Percentiles rank a stretch among this genome's conserved stretches.
These are phyloP conservation scores for Empis stercorea DNA, from an alignment of 2,888 invertebrate species.

Conservation along the genomic window DNA sequence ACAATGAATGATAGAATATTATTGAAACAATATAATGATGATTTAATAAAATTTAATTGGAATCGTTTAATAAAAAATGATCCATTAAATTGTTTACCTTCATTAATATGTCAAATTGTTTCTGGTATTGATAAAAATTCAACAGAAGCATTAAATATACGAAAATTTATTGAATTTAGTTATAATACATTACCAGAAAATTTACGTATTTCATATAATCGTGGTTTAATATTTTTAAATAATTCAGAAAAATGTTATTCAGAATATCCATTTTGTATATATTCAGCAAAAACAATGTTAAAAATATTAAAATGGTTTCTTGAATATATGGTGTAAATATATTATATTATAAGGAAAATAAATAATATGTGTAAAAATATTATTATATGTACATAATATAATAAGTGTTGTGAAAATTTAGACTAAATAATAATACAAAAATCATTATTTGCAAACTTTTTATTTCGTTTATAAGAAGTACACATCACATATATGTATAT, in stretches of 20 bases:
- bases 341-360: too few relatives aligned
- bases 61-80: slow-evolving; percentile 28
- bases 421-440: too few relatives aligned
- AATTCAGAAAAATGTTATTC: slow-evolving; percentile 24
- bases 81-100: slow-evolving; percentile 32
- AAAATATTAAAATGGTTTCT: slow-evolving; percentile 30
- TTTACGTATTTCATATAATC: slow-evolving; percentile 29
- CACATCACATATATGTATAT: too few relatives aligned
- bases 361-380: neutral
- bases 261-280: slow-evolving; percentile 33
- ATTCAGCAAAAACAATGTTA: slow-evolving; percentile 33
- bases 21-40: neutral
- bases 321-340: neutral
- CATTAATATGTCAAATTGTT: slow-evolving; percentile 31
- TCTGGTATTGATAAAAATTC: slow-evolving; percentile 27
- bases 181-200: slow-evolving; percentile 24
- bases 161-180: slow-evolving; percentile 26
- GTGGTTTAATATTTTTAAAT: slow-evolving; percentile 24
- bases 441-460: too few relatives aligned
- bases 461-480: too few relatives aligned
- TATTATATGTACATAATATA: too few relatives aligned
- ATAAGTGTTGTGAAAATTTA: too few relatives aligned
- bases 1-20: slow-evolving; percentile 5
- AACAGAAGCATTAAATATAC: slow-evolving; percentile 25
- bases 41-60: slow-evolving; percentile 23